Conservation (phyloP, 2,113 vertebrate genomes). For the Propithecus coquereli region DNA sequence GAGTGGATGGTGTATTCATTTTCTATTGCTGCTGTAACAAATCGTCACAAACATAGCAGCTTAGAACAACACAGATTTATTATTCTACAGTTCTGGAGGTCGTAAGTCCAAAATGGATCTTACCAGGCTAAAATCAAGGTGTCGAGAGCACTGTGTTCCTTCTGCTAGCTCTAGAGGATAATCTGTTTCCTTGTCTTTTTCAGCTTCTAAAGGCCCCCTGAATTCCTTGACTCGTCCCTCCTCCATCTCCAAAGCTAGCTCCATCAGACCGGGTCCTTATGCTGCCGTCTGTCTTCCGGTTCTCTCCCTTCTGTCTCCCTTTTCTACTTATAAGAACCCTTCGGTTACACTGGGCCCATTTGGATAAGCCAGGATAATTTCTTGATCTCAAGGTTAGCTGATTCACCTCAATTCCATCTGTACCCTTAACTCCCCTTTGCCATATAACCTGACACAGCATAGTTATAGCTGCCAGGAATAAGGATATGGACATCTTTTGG, state of each 20-base stretch:
- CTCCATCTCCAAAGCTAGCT: background rate
- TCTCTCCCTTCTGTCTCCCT: background rate
- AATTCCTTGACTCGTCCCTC: background rate
- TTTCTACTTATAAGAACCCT: background rate
- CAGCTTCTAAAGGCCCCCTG: background rate
- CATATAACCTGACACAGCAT: background rate
- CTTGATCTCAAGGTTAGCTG: background rate
- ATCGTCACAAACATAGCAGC: background rate
- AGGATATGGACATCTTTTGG: background rate
- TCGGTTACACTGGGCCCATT: background rate
- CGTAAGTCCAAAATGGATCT: too few relatives aligned
- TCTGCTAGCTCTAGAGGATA: too few relatives aligned
- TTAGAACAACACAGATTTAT: background rate
- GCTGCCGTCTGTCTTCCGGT: too few relatives aligned
- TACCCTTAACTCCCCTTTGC: too few relatives aligned
- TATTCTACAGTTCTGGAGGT: too few relatives aligned
- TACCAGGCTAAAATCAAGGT: too few relatives aligned
- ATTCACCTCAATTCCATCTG: background rate
- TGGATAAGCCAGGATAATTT: background rate
- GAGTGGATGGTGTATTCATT: background rate
- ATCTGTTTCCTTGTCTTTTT: background rate
- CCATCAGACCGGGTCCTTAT: background rate
- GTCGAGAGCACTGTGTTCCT: too few relatives aligned
- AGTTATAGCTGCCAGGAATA: background rate
- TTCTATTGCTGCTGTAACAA: background rate